Conservation (phyloP, 1,140 invertebrate genomes). For the Helicoverpa zea region DNA sequence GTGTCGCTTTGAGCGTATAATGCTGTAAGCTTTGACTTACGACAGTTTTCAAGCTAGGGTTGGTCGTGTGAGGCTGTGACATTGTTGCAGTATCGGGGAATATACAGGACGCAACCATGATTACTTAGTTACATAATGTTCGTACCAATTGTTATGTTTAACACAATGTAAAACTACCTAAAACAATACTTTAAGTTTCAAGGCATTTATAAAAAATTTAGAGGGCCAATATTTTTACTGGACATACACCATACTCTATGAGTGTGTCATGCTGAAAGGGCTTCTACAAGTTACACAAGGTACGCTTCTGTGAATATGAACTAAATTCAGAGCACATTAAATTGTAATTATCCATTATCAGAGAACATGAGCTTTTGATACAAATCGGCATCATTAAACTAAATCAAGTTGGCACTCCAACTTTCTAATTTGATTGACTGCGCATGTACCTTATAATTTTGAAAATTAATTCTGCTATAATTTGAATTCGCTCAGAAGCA, state of each 20-base stretch:
- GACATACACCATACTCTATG: not conserved
- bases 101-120: too few species aligned
- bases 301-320: too few species aligned
- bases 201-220: not conserved
- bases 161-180: not conserved
- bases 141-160: too few species aligned
- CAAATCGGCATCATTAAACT: slow-evolving; percentile 1
- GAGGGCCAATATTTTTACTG: not conserved
- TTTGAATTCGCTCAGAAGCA: slow-evolving; percentile 56
- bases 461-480: slow-evolving; percentile 58
- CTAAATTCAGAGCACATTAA: too few species aligned
- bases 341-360: too few species aligned
- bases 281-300: too few species aligned
- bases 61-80: not conserved
- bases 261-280: too few species aligned
- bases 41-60: not conserved
- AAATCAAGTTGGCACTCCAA: slow-evolving; percentile 42
- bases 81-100: too few species aligned
- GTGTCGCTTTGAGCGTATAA: slow-evolving; percentile 20
- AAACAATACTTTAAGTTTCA: not conserved
- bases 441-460: slow-evolving; percentile 54
- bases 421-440: slow-evolving; percentile 67
- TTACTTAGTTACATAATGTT: too few species aligned
- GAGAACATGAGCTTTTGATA: not conserved
- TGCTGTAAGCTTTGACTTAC: slow-evolving; percentile 40